phyloP scores from a whole-genome alignment of 92 coral and sea anemone species.

The Epizoanthus illoricatus region DNA sequence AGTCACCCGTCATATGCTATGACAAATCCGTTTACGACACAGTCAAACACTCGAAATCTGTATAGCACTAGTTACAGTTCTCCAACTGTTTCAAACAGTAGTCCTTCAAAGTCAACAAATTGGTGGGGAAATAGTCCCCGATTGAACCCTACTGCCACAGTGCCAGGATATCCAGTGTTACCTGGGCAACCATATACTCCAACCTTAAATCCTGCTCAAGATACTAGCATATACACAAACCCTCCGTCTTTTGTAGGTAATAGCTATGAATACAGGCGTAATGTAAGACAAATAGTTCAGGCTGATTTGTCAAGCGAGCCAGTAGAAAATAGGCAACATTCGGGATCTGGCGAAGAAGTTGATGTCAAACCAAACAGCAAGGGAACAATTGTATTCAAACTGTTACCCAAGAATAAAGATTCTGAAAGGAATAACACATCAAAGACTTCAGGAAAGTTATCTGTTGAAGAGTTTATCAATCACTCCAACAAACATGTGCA shows the following conservation, averaged over 20 bases:
- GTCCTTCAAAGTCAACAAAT: not conserved
- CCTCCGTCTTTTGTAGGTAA: not conserved
- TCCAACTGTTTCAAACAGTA: not conserved
- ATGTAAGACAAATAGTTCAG: not conserved
- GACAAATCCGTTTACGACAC: not conserved
- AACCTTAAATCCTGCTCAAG: not conserved
- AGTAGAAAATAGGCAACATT: not conserved
- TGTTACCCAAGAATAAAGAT: not conserved
- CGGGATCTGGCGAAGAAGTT: not conserved
- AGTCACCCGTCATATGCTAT: too few relatives aligned
- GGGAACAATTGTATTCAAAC: conserved; percentile 27
- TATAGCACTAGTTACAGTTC: not conserved
- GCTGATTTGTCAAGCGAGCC: not conserved
- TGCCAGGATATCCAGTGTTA: not conserved
- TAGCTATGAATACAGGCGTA: not conserved
- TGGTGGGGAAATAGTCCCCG: conserved; percentile 32
- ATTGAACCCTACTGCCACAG: not conserved
- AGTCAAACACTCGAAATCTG: not conserved
- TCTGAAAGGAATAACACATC: not conserved
- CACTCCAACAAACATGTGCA: not conserved
- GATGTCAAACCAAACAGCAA: conserved; percentile 7
- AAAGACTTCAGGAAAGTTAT: not conserved
- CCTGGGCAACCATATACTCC: not conserved
- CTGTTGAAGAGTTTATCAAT: not conserved
- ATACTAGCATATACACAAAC: not conserved